Conservation (phyloP, 2,113 vertebrate genomes). For the Mustela nigripes region DNA sequence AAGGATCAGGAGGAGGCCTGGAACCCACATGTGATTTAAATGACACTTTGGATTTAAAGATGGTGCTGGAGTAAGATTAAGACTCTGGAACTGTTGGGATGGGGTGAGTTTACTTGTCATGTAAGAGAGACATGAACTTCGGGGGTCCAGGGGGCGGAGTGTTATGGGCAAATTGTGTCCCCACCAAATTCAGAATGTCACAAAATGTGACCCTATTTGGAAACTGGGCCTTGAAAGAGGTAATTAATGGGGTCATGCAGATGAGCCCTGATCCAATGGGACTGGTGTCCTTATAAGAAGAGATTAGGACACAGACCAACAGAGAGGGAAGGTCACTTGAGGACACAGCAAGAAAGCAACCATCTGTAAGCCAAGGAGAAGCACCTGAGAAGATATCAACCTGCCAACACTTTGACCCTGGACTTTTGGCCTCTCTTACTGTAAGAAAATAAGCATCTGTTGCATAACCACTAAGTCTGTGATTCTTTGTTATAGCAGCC, state of each 20-base stretch:
- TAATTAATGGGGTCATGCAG: background rate
- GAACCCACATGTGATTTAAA: background rate
- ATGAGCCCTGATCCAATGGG: background rate
- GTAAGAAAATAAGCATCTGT: background rate
- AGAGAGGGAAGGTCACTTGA: fast-evolving
- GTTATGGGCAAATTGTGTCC: background rate
- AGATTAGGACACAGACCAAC: background rate
- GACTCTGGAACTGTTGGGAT: background rate
- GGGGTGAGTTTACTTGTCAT: background rate
- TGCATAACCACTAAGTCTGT: background rate
- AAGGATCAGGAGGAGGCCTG: too few species aligned
- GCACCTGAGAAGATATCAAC: background rate
- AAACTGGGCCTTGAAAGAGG: background rate
- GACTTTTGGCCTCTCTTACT: background rate
- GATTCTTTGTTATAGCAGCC: background rate
- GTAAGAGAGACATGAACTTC: background rate
- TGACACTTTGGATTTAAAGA: background rate
- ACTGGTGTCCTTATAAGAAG: background rate
- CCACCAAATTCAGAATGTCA: background rate
- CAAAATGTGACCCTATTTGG: background rate
- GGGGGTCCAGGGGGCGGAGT: background rate
- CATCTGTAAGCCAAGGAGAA: too few species aligned
- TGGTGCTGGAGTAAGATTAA: background rate
- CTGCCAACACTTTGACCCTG: background rate
- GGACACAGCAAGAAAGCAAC: background rate